Percentiles rank a stretch among this genome's conserved stretches.
These are phyloP conservation scores for Nerophis ophidion DNA, from an alignment of 2,113 vertebrate species.

Conservation along the genomic window DNA sequence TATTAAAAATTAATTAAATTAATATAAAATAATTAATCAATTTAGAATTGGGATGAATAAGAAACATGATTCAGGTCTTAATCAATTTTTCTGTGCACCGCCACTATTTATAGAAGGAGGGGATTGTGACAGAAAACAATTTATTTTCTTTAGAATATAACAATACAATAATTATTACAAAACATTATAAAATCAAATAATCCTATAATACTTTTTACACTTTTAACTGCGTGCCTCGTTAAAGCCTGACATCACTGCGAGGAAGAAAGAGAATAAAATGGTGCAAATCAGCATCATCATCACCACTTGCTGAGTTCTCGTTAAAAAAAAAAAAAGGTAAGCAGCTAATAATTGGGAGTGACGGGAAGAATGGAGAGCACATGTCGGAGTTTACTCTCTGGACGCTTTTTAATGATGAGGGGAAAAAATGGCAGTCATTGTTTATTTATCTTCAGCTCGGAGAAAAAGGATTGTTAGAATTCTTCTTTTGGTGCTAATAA, in stretches of 20 bases:
- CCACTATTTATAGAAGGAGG: no score
- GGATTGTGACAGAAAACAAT: no score
- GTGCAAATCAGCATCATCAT: background rate
- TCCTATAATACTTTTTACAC: no score
- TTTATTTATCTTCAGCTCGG: conserved; percentile 5
- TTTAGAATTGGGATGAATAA: no score
- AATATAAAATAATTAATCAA: no score
- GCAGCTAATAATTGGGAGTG: conserved; percentile 5
- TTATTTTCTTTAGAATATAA: no score
- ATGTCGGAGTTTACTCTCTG: background rate
- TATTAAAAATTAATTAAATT: no score
- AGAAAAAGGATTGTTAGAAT: conserved; percentile 38
- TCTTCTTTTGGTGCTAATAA: conserved; percentile 20
- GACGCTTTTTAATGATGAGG: conserved; percentile 7
- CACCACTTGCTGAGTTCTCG: conserved; percentile 12
- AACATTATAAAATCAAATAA: no score
- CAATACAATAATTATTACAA: no score
- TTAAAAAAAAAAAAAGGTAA: conserved; percentile 15
- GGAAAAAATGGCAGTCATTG: conserved; percentile 9
- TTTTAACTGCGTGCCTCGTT: conserved; percentile 58
- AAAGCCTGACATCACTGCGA: conserved; percentile 60
- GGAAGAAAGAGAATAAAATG: conserved; percentile 2
- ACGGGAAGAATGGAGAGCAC: conserved; percentile 3
- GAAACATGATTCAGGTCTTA: no score
- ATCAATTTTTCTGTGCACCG: no score